phyloP scores from a whole-genome alignment of 2,888 invertebrate genomes.

The Drosophila lutescens region DNA sequence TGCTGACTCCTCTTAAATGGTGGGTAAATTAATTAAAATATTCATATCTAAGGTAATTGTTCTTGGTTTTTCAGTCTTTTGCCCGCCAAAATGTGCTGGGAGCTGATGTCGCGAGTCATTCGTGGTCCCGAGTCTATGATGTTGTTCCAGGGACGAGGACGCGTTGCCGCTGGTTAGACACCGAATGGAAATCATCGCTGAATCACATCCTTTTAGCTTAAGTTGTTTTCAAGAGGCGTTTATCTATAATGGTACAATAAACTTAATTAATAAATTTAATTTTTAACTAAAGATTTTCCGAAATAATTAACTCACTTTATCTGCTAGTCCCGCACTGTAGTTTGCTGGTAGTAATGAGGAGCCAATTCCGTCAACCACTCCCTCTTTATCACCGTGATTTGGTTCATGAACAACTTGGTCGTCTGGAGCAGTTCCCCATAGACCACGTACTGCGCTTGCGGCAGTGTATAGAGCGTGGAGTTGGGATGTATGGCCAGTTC shows the following conservation, averaged over 20 bases:
- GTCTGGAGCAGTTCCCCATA: constrained; percentile 95
- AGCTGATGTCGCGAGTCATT: constrained; percentile 89
- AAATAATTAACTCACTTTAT: not conserved
- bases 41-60: not conserved
- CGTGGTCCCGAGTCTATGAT: constrained; percentile 93
- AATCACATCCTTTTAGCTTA: constrained; percentile 24
- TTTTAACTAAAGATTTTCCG: too few relatives aligned
- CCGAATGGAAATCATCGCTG: not conserved
- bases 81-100: constrained; percentile 92
- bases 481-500: constrained; percentile 93
- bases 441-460: constrained; percentile 92
- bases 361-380: constrained; percentile 96
- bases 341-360: constrained; percentile 95
- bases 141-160: constrained; percentile 88
- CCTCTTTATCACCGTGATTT: constrained; percentile 93
- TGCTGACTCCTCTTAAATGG: constrained; percentile 92
- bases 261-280: constrained; percentile 14
- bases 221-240: constrained; percentile 36
- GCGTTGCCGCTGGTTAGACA: constrained; percentile 82
- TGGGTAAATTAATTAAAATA: constrained; percentile 74
- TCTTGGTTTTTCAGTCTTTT: constrained; percentile 87
- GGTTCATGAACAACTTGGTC: constrained; percentile 93
- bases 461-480: constrained; percentile 91
- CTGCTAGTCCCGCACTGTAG: constrained; percentile 68
- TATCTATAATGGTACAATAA: constrained; percentile 14